Conservation (phyloP, 2,888 invertebrate species). For the Hirtodrosophila cameraria region DNA sequence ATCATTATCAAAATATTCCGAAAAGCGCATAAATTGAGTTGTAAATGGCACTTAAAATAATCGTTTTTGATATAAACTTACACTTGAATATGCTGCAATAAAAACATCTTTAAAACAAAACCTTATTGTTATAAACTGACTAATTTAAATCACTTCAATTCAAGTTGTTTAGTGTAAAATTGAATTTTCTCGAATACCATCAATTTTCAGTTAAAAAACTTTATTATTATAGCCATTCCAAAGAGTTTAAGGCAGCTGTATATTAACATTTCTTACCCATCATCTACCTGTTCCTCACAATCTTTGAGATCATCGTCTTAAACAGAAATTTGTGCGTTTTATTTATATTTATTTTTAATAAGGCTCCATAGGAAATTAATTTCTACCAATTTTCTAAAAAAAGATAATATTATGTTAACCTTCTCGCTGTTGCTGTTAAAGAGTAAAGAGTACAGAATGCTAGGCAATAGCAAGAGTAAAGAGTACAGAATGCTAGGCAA, state of each 20-base stretch:
- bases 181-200: no score
- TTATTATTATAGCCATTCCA: no score
- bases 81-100: no score
- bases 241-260: background rate
- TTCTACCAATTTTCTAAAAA: conserved; percentile 74
- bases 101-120: no score
- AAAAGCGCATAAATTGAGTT: no score
- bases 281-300: conserved; percentile 38
- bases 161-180: no score
- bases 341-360: conserved; percentile 78
- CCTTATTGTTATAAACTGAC: no score
- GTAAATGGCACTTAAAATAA: no score
- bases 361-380: conserved; percentile 77
- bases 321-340: conserved; percentile 28
- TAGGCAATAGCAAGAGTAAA: background rate
- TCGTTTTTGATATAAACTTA: no score
- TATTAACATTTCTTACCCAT: background rate
- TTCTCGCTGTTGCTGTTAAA: conserved; percentile 40
- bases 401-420: conserved; percentile 73
- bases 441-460: background rate
- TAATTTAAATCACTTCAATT: no score
- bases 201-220: no score
- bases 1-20: no score
- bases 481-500: conserved; percentile 18
- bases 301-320: conserved; percentile 24